Conservation (phyloP, 2,113 vertebrate genomes). For the Dipodomys stephensi region DNA sequence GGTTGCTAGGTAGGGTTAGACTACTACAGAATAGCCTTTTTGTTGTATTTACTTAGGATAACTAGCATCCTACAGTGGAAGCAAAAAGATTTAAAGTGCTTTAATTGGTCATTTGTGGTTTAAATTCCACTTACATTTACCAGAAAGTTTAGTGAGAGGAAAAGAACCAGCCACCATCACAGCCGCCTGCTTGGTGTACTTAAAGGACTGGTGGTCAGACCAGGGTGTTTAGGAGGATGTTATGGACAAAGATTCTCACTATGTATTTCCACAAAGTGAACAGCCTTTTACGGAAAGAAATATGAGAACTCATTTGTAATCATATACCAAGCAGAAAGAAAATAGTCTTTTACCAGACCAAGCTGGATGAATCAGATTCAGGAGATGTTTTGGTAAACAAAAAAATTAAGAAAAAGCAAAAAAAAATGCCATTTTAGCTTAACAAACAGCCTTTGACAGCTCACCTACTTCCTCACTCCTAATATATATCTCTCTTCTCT, state of each 20-base stretch:
- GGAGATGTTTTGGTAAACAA: conserved; percentile 46
- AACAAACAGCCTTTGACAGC: conserved; percentile 55
- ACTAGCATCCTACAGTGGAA: conserved; percentile 22
- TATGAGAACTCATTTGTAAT: conserved; percentile 77
- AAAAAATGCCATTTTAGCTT: conserved; percentile 61
- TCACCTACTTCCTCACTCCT: conserved; percentile 49
- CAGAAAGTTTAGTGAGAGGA: conserved; percentile 72
- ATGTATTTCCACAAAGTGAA: conserved; percentile 76
- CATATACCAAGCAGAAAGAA: conserved; percentile 64
- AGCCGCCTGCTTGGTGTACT: conserved; percentile 69
- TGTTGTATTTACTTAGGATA: conserved; percentile 75
- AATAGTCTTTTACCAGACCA: conserved; percentile 72
- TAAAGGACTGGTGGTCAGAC: conserved; percentile 79
- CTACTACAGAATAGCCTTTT: conserved; percentile 44
- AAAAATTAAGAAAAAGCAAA: conserved; percentile 69
- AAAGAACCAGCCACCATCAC: conserved; percentile 49
- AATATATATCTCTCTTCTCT: conserved; percentile 36
- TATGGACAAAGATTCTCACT: conserved; percentile 46
- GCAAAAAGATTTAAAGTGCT: conserved; percentile 40
- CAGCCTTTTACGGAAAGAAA: conserved; percentile 63
- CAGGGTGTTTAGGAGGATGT: conserved; percentile 79
- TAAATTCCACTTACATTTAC: conserved; percentile 78
- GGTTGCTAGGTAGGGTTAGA: conserved; percentile 42
- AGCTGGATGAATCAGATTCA: conserved; percentile 62
- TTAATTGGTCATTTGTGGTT: conserved; percentile 77